Evolutionary conservation across 2,888 invertebrate species (phyloP), one percentile per base, ranked within the genome.

Genomic region (Pristionchus exspectatus): DNA sequence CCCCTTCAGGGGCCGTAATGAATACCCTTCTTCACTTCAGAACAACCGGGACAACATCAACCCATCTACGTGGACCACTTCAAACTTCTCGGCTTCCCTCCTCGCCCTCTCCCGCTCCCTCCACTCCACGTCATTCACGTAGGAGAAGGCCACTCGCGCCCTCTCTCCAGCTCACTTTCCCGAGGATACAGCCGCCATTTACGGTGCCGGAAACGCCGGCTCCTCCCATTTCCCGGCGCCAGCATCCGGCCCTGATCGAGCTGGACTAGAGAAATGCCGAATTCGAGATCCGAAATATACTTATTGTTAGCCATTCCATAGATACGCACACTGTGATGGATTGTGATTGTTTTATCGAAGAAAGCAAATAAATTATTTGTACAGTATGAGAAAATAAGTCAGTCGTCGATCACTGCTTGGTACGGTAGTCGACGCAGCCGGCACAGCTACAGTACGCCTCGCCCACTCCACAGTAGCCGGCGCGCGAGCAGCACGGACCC

Each of bases 391-490:
- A 74, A 66, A 66, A 66, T 74, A 74, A 74, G 38, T 74, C 18
- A 38, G 38, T 74, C 16, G 30, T 77, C 24, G 24, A 38, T 77
- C 77, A 77, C 24, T 7, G 38, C 24, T 86, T 86, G 66, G 7
- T 86, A 63, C 86, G 86, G 66, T 86, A 93, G 88, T 93, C 92
- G 7, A 91, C 92, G 85, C 93, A 93, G 88, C 93, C 93, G 10
- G 92, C 88, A 88, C 93, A 93, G 2, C 85, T 89, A 66, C 93
- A 93, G 90, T 92, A 93, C 30, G 90, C 89, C 56, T 92, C 93
- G 4, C 93, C 94, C 16, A 90, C 90, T n/a, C 94, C 94, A 74
- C 94, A 94, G 89, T 93, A 94, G 0, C 94, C 92, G 30, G 88
- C 83, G 1, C 87, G 21, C 56, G 90, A 88, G 81, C 92, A 93